These are phyloP conservation scores for Athalia cordata DNA, from an alignment of 2,888 invertebrate genomes.

Conservation along the genomic window DNA sequence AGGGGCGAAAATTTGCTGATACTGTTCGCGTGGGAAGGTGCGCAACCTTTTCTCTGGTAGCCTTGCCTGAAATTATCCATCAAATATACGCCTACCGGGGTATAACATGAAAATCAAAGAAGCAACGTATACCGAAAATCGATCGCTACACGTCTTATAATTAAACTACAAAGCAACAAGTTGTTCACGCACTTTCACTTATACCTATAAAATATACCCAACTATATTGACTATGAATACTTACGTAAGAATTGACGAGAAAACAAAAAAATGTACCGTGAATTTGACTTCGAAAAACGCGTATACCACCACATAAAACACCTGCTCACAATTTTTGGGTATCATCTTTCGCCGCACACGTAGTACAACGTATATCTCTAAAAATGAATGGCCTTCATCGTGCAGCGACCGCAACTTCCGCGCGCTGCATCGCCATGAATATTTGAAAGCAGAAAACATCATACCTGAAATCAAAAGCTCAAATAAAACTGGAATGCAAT, in stretches of 20 bases:
- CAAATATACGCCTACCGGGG: no score
- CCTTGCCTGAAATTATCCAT: background rate
- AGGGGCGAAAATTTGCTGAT: background rate
- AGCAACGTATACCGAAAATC: background rate
- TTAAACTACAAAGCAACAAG: slow-evolving; percentile 3
- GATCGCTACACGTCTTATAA: no score
- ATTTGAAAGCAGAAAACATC: background rate
- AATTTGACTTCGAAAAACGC: no score
- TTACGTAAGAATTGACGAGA: background rate
- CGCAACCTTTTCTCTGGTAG: slow-evolving; percentile 11
- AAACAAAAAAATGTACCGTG: background rate
- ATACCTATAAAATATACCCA: background rate
- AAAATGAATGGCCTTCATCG: background rate
- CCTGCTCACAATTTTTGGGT: no score
- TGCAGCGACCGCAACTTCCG: background rate
- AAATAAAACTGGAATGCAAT: background rate
- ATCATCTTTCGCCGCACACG: no score
- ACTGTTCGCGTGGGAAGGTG: slow-evolving; percentile 6
- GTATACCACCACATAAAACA: no score
- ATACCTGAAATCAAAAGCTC: background rate
- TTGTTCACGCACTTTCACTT: slow-evolving; percentile 23
- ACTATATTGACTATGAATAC: background rate
- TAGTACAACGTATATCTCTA: background rate
- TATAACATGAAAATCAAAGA: background rate
- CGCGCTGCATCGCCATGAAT: background rate